A percentile compares a stretch with the other conserved stretches of the same genome.
These are phyloP conservation scores for Drosophila meridiana DNA, from an alignment of 2,888 invertebrate genomes.

Conservation along the genomic window DNA sequence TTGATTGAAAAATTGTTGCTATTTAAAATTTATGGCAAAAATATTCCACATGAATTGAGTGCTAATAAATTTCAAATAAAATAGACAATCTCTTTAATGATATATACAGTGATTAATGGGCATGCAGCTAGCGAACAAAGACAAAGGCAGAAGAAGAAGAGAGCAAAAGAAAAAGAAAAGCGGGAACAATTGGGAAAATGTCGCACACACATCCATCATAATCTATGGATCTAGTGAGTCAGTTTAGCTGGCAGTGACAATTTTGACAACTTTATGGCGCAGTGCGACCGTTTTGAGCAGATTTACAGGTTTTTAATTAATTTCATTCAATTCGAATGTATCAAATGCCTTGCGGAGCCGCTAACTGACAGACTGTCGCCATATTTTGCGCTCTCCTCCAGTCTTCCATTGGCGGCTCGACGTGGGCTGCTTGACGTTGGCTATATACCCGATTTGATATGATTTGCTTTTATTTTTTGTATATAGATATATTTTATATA, in stretches of 20 bases:
- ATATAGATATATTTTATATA: conserved; percentile 12
- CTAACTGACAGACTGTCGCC: conserved; percentile 47
- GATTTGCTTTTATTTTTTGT: conserved; percentile 17
- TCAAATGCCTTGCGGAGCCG: conserved; percentile 41
- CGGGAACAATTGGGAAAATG: conserved; percentile 65
- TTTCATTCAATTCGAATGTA: conserved; percentile 69
- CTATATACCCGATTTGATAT: conserved; percentile 32
- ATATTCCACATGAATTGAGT: conserved; percentile 60
- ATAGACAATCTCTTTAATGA: conserved; percentile 33
- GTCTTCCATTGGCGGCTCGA: conserved; percentile 24
- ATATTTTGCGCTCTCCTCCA: conserved; percentile 37
- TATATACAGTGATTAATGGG: conserved; percentile 59
- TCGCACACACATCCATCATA: conserved; percentile 67
- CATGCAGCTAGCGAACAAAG: conserved; percentile 52
- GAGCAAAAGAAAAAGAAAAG: not conserved
- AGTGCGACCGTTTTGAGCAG: conserved; percentile 44
- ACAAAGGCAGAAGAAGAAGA: conserved; percentile 6
- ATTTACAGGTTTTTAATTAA: conserved; percentile 79
- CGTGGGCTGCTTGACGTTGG: conserved; percentile 51
- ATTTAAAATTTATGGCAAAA: conserved; percentile 38
- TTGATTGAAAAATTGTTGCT: conserved; percentile 26
- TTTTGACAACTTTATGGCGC: conserved; percentile 62
- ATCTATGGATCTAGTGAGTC: conserved; percentile 44
- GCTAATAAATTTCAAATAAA: conserved; percentile 66
- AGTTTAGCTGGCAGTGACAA: conserved; percentile 3